A percentile compares a stretch with the other conserved stretches of the same genome.
Conservation (phyloP, 2,113 vertebrate genomes). For the Nesospiza acunhae region DNA sequence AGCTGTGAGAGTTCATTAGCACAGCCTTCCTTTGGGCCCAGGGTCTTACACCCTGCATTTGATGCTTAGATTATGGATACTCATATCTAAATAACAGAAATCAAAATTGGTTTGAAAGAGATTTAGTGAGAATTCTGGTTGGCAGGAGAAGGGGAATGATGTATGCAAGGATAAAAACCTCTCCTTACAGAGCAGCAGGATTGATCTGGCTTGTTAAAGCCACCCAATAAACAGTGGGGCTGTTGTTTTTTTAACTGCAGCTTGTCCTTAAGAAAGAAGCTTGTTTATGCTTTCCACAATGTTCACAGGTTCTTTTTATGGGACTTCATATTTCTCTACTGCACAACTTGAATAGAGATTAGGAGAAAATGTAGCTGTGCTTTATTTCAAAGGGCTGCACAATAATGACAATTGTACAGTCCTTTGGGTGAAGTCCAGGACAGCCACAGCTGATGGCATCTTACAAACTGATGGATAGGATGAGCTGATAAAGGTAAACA, state of each 20-base stretch:
- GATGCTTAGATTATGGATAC: background rate
- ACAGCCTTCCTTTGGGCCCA: background rate
- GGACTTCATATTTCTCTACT: background rate
- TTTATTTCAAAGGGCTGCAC: background rate
- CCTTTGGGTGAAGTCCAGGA: background rate
- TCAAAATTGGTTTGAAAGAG: background rate
- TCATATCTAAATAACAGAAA: background rate
- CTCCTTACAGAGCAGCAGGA: background rate
- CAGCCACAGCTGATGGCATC: background rate
- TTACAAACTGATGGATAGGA: background rate
- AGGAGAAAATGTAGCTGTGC: background rate
- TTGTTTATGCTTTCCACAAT: constrained; percentile 6
- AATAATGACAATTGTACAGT: background rate
- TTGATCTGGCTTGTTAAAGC: background rate
- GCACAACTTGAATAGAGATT: background rate
- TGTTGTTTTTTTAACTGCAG: background rate
- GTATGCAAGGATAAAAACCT: background rate
- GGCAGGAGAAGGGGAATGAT: background rate
- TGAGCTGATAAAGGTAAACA: background rate
- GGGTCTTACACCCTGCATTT: background rate
- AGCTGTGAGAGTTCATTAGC: background rate
- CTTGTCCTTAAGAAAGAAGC: background rate
- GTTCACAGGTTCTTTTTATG: background rate
- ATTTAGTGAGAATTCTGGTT: background rate
- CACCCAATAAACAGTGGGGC: background rate